Conservation (phyloP, 2,797 vertebrate genomes). For the Muraenolepis orangiensis region DNA sequence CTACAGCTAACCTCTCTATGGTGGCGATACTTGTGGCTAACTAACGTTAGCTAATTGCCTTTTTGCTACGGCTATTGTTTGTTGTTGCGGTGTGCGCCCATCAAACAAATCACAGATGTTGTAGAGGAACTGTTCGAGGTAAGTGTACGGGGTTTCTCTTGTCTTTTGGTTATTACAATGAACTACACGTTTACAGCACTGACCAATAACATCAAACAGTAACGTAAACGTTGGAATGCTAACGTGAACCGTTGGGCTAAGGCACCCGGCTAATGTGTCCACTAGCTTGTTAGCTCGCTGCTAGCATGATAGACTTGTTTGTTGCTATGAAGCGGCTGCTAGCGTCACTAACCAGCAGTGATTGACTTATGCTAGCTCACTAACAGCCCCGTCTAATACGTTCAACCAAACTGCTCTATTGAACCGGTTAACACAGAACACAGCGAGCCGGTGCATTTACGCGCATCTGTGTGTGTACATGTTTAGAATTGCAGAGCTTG, state of each 20-base stretch:
- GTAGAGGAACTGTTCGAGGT: conserved; percentile 85
- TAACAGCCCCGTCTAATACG: conserved; percentile 49
- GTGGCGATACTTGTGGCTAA: conserved; percentile 67
- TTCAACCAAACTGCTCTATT: conserved; percentile 47
- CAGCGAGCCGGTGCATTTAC: conserved; percentile 2
- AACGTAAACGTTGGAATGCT: conserved; percentile 47
- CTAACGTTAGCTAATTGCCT: conserved; percentile 74
- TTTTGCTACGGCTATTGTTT: conserved; percentile 74
- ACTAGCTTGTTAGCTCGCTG: conserved; percentile 65
- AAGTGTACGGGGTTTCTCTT: conserved; percentile 68
- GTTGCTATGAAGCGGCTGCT: conserved; percentile 60
- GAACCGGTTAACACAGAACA: conserved; percentile 44
- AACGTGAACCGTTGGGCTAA: conserved; percentile 48
- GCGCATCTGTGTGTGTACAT: not conserved
- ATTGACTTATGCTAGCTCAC: conserved; percentile 54
- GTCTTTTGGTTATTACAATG: conserved; percentile 34
- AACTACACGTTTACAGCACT: conserved; percentile 1
- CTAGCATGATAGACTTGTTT: conserved; percentile 58
- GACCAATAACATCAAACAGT: conserved; percentile 27
- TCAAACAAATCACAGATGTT: conserved; percentile 88
- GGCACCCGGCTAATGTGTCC: conserved; percentile 66
- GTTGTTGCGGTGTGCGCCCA: conserved; percentile 75
- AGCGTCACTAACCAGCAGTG: conserved; percentile 63
- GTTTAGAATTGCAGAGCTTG: not conserved
- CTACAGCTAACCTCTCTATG: conserved; percentile 57